phyloP scores from a whole-genome alignment of 2,797 vertebrate species.

The Sciaenops ocellatus region DNA sequence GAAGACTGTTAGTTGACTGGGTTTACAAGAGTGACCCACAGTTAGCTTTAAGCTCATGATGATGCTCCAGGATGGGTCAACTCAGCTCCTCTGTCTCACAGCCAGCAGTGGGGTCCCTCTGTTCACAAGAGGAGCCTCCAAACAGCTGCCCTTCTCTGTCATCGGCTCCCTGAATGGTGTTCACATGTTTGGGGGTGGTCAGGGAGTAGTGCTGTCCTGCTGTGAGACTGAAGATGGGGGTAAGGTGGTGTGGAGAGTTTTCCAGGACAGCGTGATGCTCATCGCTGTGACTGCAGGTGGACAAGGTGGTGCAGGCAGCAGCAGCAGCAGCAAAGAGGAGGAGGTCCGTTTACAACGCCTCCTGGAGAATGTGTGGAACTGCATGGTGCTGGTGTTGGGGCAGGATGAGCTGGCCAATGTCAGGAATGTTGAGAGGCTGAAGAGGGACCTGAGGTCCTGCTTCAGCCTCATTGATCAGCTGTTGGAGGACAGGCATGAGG shows the following conservation, averaged over 20 bases:
- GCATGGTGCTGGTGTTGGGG: conserved; percentile 94
- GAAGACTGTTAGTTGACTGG: not conserved
- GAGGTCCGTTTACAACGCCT: conserved; percentile 86
- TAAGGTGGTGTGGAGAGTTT: conserved; percentile 90
- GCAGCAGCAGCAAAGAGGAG: conserved; percentile 75
- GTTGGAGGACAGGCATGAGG: conserved; percentile 83
- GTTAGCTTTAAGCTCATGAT: conserved; percentile 20
- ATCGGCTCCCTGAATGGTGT: conserved; percentile 94
- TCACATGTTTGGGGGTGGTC: conserved; percentile 94
- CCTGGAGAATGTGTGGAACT: conserved; percentile 91
- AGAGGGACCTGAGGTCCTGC: conserved; percentile 91
- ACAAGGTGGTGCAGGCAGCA: conserved; percentile 68
- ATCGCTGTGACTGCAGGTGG: conserved; percentile 88
- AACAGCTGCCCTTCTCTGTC: conserved; percentile 91
- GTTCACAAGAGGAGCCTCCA: conserved; percentile 87
- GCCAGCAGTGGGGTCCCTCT: conserved; percentile 92
- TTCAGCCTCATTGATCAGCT: conserved; percentile 91
- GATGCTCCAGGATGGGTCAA: conserved; percentile 84
- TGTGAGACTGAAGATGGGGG: conserved; percentile 87
- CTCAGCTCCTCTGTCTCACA: conserved; percentile 91
- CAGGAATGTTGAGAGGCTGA: conserved; percentile 92
- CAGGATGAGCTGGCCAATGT: conserved; percentile 89
- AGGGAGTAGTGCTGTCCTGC: conserved; percentile 85
- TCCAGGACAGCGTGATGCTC: conserved; percentile 92
- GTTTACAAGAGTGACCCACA: not conserved